phyloP scores from a whole-genome alignment of 2,888 invertebrate genomes.

The Ctena decussata region DNA sequence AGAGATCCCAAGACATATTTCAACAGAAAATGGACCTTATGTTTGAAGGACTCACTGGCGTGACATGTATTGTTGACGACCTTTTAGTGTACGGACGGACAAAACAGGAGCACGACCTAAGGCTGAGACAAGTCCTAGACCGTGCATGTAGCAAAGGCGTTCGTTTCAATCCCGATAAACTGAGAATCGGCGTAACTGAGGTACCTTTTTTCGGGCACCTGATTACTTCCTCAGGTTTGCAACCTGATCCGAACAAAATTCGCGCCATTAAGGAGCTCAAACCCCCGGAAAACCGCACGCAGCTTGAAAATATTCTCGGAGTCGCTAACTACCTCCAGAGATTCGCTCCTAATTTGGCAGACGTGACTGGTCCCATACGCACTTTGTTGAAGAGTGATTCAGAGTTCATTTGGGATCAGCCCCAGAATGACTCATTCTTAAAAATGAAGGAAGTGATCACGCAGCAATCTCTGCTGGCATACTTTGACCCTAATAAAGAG shows the following conservation, averaged over 20 bases:
- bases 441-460: slow-evolving; percentile 23
- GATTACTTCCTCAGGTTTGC: slow-evolving; percentile 33
- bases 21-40: slow-evolving; percentile 39
- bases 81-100: slow-evolving; percentile 45
- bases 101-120: slow-evolving; percentile 23
- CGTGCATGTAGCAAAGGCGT: slow-evolving; percentile 19
- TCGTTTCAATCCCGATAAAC: slow-evolving; percentile 43
- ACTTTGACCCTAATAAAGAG: slow-evolving; percentile 22
- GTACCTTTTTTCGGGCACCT: slow-evolving; percentile 57
- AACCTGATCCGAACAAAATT: slow-evolving; percentile 36
- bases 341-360: slow-evolving; percentile 47
- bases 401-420: slow-evolving; percentile 26
- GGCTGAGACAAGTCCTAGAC: slow-evolving; percentile 10
- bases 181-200: slow-evolving; percentile 8
- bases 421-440: slow-evolving; percentile 18
- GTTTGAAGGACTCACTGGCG: slow-evolving; percentile 26
- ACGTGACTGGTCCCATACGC: too few species aligned
- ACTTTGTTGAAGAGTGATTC: slow-evolving; percentile 18
- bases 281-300: slow-evolving; percentile 22
- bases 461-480: slow-evolving; percentile 6
- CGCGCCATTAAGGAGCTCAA: slow-evolving; percentile 28
- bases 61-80: slow-evolving; percentile 41
- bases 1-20: slow-evolving; percentile 47
- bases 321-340: slow-evolving; percentile 40
- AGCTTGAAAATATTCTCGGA: slow-evolving; percentile 41